Evolutionary conservation across 2,888 invertebrate species (phyloP).

Genomic region (Augochlorella aurata): DNA sequence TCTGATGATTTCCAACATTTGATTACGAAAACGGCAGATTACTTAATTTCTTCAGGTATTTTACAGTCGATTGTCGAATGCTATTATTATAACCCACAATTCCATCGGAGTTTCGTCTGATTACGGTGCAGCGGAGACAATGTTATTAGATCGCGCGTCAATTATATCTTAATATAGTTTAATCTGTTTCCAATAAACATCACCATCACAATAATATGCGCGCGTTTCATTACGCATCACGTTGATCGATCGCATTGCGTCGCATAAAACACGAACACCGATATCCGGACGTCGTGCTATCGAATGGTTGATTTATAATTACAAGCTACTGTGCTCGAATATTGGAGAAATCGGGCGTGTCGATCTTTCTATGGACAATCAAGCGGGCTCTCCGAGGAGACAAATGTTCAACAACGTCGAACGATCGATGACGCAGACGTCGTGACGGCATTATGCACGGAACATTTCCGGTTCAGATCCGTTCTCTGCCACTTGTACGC

Average conservation of each 20-base stretch:
- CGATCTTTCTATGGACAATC: conserved; percentile 12
- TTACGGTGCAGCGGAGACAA: neutral
- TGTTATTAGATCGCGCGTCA: neutral
- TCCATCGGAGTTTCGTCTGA: neutral
- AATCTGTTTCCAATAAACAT: conserved; percentile 16
- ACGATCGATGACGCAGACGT: neutral
- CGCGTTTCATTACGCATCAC: conserved; percentile 39
- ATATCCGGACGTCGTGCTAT: conserved; percentile 34
- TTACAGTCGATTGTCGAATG: neutral
- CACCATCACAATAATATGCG: conserved; percentile 38
- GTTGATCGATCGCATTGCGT: conserved; percentile 30
- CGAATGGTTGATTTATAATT: conserved; percentile 45
- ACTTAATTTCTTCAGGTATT: neutral
- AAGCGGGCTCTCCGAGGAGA: conserved; percentile 4
- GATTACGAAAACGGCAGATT: neutral
- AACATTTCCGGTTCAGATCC: conserved; percentile 2
- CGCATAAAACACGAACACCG: conserved; percentile 30
- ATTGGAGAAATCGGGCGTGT: conserved; percentile 19
- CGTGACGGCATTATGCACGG: conserved; percentile 18
- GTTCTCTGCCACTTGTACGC: conserved; percentile 8
- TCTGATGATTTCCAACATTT: neutral
- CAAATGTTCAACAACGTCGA: conserved; percentile 28
- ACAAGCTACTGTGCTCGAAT: conserved; percentile 17
- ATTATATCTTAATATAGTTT: conserved; percentile 14
- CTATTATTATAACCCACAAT: neutral